phyloP scores from a whole-genome alignment of 2,797 vertebrate genomes.

The Takifugu rubripes region DNA sequence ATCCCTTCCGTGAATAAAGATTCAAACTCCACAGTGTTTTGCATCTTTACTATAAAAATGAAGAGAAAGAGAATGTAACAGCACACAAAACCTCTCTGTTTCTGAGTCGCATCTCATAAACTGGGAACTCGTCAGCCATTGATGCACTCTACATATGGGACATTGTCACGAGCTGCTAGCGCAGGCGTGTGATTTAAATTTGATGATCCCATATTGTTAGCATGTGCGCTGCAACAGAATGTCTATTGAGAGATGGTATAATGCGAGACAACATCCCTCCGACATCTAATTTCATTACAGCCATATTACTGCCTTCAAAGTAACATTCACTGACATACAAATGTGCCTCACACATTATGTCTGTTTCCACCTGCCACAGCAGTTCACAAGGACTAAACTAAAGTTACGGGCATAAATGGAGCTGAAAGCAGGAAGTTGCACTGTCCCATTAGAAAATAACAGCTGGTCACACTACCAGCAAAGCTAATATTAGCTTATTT shows the following conservation, averaged over 20 bases:
- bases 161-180: constrained; percentile 49
- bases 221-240: constrained; percentile 24
- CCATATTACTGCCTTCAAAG: too few species aligned
- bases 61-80: constrained; percentile 38
- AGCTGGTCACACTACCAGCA: neutral
- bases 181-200: constrained; percentile 59
- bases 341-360: too few species aligned
- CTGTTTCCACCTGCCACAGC: constrained; percentile 10
- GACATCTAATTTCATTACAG: constrained; percentile 11
- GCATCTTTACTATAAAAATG: constrained; percentile 15
- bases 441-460: constrained; percentile 19
- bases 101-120: constrained; percentile 44
- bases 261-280: constrained; percentile 40
- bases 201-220: constrained; percentile 45
- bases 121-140: constrained; percentile 44
- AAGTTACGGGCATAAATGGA: constrained; percentile 12
- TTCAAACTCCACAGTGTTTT: constrained; percentile 20
- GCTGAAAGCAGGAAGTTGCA: constrained; percentile 29
- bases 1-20: constrained; percentile 18
- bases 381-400: constrained; percentile 21
- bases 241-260: constrained; percentile 34
- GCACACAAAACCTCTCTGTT: constrained; percentile 26
- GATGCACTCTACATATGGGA: constrained; percentile 33
- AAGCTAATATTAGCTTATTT: constrained; percentile 1
- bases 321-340: too few species aligned